These are phyloP conservation scores for Amyelois transitella DNA, from an alignment of 1,140 invertebrate species.

Conservation along the genomic window DNA sequence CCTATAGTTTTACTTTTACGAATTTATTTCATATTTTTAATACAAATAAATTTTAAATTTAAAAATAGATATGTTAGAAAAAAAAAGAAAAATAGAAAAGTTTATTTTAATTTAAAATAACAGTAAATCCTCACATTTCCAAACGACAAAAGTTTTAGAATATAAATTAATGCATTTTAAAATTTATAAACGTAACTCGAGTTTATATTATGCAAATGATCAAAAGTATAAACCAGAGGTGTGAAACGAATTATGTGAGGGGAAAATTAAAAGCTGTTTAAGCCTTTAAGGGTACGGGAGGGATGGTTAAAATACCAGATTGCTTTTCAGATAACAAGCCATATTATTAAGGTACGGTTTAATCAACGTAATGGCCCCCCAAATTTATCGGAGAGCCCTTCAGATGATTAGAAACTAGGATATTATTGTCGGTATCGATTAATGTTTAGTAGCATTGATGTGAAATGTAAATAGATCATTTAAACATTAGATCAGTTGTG, in stretches of 20 bases:
- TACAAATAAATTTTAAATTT: no score
- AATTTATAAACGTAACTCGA: neutral
- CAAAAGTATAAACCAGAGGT: constrained; percentile 2
- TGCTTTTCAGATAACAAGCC: constrained; percentile 4
- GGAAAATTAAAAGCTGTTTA: constrained; percentile 10
- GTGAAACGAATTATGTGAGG: constrained; percentile 1
- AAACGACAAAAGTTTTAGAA: neutral
- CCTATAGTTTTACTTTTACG: no score
- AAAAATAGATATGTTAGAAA: no score
- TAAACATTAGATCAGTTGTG: no score
- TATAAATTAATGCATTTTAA: neutral
- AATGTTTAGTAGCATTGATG: no score
- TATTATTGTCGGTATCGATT: neutral
- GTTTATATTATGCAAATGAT: constrained; percentile 6
- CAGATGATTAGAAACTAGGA: neutral
- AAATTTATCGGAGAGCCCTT: constrained; percentile 10
- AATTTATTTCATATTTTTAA: no score
- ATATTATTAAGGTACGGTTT: constrained; percentile 14
- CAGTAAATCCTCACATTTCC: neutral
- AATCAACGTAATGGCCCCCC: constrained; percentile 22
- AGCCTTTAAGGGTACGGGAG: neutral
- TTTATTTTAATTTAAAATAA: no score
- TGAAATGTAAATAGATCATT: no score
- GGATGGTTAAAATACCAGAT: neutral
- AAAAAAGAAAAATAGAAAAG: no score